These are phyloP conservation scores for Phytoseiulus persimilis DNA, from an alignment of 2,888 invertebrate species.

Conservation along the genomic window DNA sequence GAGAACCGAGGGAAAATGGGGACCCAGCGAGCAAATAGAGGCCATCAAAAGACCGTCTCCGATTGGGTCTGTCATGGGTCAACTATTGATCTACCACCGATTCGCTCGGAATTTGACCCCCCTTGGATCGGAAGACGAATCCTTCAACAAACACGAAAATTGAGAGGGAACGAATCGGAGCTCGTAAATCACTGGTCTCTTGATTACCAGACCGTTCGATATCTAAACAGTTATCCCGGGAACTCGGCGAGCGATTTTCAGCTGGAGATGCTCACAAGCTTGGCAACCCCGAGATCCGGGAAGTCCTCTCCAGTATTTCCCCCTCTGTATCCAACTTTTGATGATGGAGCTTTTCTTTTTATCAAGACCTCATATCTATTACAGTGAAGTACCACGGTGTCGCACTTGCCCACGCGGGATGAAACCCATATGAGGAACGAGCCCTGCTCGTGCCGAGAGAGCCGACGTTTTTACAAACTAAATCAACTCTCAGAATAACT, in stretches of 20 bases:
- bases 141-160: too few species aligned
- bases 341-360: not conserved
- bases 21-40: not conserved
- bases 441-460: not conserved
- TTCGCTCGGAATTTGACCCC: not conserved
- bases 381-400: not conserved
- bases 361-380: not conserved
- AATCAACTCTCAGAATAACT: not conserved
- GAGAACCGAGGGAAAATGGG: not conserved
- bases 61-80: not conserved
- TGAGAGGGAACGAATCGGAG: too few species aligned
- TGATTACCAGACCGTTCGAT: too few species aligned
- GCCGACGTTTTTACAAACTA: not conserved
- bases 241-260: too few species aligned
- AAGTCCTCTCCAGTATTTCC: not conserved
- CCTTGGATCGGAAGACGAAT: too few species aligned
- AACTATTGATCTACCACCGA: too few species aligned
- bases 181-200: too few species aligned
- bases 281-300: not conserved
- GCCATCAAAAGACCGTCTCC: not conserved
- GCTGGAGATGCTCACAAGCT: too few species aligned
- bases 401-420: not conserved
- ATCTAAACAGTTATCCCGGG: too few species aligned
- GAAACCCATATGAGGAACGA: not conserved
- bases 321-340: not conserved